Evolutionary conservation across 2,888 invertebrate genomes (phyloP).

Genomic region (Ophion obscuratus): DNA sequence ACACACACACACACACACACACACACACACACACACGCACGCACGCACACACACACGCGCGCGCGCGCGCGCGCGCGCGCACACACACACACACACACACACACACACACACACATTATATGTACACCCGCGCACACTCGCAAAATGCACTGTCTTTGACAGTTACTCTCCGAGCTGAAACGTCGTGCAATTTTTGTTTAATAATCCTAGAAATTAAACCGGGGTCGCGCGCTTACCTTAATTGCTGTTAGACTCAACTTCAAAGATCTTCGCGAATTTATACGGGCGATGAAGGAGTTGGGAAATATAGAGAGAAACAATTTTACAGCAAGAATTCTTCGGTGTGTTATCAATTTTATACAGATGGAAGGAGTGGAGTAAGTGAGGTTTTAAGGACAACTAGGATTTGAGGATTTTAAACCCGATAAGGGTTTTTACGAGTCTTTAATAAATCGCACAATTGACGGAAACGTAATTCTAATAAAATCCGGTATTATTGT

Average conservation of each 20-base stretch:
- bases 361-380: not conserved
- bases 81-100: not conserved
- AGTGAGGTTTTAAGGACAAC: not conserved
- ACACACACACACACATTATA: not conserved
- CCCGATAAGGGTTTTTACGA: not conserved
- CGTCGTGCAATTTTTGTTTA: conserved; percentile 15
- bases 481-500: too few species aligned
- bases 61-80: too few species aligned
- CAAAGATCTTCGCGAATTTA: conserved; percentile 30
- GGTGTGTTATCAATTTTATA: not conserved
- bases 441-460: not conserved
- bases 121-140: not conserved
- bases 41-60: too few species aligned
- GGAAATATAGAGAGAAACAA: not conserved
- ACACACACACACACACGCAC: too few species aligned
- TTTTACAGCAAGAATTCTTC: not conserved
- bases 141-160: not conserved
- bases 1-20: too few species aligned
- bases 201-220: conserved; percentile 13
- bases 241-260: conserved; percentile 48
- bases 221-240: conserved; percentile 38
- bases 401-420: not conserved
- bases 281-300: not conserved
- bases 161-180: conserved; percentile 7
- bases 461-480: too few species aligned